Evolutionary conservation across 2,888 invertebrate genomes (phyloP).

Genomic region (Andrena flavipes): DNA sequence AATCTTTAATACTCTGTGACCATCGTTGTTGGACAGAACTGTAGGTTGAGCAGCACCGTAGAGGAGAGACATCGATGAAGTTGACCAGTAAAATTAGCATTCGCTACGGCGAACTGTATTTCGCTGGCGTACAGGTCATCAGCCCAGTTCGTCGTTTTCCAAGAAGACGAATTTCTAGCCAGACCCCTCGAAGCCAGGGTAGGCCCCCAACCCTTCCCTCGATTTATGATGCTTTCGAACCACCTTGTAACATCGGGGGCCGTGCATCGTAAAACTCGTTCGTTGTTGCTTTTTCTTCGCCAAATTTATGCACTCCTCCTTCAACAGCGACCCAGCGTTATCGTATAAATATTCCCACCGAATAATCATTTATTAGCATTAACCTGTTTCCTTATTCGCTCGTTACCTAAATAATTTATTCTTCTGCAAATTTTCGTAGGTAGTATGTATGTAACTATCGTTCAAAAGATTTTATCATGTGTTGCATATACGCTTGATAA

Average conservation of each 20-base stretch:
- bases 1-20: not conserved
- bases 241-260: slow-evolving; percentile 46
- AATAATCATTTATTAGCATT: slow-evolving; percentile 20
- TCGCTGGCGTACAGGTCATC: slow-evolving; percentile 55
- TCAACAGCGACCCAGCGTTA: not conserved
- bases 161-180: slow-evolving; percentile 61
- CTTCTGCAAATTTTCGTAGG: not conserved
- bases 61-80: slow-evolving; percentile 53
- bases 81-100: slow-evolving; percentile 64
- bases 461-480: not conserved
- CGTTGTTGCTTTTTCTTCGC: slow-evolving; percentile 26
- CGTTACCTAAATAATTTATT: not conserved
- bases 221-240: slow-evolving; percentile 56
- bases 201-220: slow-evolving; percentile 38
- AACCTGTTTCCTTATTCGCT: slow-evolving; percentile 4
- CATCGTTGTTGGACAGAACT: slow-evolving; percentile 21
- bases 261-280: slow-evolving; percentile 43
- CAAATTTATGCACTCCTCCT: slow-evolving; percentile 46
- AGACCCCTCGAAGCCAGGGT: slow-evolving; percentile 43
- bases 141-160: slow-evolving; percentile 60
- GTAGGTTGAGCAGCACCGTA: slow-evolving; percentile 33
- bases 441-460: not conserved
- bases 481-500: too few species aligned
- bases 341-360: slow-evolving; percentile 14
- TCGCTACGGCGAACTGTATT: slow-evolving; percentile 60